Evolutionary conservation across 2,113 vertebrate genomes (phyloP).

Genomic region (Malurus elegans): DNA sequence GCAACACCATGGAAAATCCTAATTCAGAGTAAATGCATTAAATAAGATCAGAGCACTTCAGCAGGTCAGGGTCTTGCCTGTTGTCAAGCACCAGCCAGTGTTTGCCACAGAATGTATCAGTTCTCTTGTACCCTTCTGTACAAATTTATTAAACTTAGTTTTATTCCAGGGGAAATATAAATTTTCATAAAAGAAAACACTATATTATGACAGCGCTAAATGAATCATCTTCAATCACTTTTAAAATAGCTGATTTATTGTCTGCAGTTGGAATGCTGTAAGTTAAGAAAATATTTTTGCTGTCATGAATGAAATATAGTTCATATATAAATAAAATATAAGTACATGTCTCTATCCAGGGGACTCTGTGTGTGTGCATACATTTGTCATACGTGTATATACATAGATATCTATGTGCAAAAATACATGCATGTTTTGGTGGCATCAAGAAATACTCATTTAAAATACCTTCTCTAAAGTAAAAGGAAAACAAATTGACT

Average conservation of each 20-base stretch:
- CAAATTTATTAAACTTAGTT: constrained; percentile 40
- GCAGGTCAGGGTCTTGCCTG: not conserved
- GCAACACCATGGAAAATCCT: constrained; percentile 7
- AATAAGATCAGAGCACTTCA: not conserved
- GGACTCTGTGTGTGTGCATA: not conserved
- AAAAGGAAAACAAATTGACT: constrained; percentile 37
- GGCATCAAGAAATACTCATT: not conserved
- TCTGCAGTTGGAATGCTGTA: constrained; percentile 34
- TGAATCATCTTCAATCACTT: constrained; percentile 63
- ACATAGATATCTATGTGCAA: not conserved
- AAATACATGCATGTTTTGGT: not conserved
- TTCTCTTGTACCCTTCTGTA: not conserved
- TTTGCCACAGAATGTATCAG: not conserved
- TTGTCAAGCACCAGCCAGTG: not conserved
- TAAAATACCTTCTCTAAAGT: constrained; percentile 7
- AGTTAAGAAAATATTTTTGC: constrained; percentile 69
- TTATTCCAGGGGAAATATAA: constrained; percentile 49
- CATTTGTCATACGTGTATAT: not conserved
- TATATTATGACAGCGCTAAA: constrained; percentile 57
- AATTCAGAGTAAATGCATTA: not conserved
- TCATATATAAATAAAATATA: constrained; percentile 16
- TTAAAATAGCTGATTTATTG: constrained; percentile 69
- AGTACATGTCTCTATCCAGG: not conserved
- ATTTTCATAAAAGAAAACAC: constrained; percentile 69
- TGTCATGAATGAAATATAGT: constrained; percentile 65